These are phyloP conservation scores for Hirudo medicinalis DNA, from an alignment of 1,140 invertebrate species.

Conservation along the genomic window DNA sequence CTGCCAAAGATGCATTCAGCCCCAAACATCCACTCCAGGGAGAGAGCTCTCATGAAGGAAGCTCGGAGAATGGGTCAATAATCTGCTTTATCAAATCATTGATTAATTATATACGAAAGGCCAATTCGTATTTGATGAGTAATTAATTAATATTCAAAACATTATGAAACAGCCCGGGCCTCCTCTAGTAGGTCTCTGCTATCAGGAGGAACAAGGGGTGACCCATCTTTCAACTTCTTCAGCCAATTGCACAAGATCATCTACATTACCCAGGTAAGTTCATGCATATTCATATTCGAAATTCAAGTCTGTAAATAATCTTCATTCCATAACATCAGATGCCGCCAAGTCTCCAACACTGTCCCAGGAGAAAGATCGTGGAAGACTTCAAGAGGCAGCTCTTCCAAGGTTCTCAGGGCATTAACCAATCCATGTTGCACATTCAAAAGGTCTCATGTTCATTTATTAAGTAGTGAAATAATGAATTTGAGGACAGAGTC, in stretches of 20 bases:
- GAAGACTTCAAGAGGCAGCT: constrained; percentile 36
- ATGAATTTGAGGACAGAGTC: too few relatives aligned
- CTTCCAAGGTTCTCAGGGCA: too few relatives aligned
- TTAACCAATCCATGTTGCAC: too few relatives aligned
- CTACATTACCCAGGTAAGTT: constrained; percentile 36
- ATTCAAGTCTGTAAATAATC: neutral
- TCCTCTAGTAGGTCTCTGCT: neutral
- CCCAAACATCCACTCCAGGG: too few relatives aligned
- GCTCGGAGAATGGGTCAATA: too few relatives aligned
- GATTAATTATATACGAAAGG: too few relatives aligned
- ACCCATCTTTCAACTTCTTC: constrained; percentile 39
- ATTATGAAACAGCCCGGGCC: neutral
- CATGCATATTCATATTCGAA: neutral
- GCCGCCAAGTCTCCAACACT: constrained; percentile 35
- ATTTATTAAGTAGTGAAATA: too few relatives aligned
- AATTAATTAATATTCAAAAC: neutral
- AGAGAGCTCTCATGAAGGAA: too few relatives aligned
- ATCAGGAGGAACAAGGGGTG: constrained; percentile 29
- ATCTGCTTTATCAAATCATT: too few relatives aligned
- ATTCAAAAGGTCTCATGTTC: too few relatives aligned
- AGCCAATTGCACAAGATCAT: constrained; percentile 40
- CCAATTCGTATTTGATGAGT: neutral
- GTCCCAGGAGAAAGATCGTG: constrained; percentile 32
- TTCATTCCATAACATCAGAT: constrained; percentile 26
- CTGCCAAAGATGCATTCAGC: too few relatives aligned